A percentile compares a stretch with the other conserved stretches of the same genome.
Evolutionary conservation across 2,888 invertebrate genomes (phyloP).

Genomic region (Pyrgus malvae): DNA sequence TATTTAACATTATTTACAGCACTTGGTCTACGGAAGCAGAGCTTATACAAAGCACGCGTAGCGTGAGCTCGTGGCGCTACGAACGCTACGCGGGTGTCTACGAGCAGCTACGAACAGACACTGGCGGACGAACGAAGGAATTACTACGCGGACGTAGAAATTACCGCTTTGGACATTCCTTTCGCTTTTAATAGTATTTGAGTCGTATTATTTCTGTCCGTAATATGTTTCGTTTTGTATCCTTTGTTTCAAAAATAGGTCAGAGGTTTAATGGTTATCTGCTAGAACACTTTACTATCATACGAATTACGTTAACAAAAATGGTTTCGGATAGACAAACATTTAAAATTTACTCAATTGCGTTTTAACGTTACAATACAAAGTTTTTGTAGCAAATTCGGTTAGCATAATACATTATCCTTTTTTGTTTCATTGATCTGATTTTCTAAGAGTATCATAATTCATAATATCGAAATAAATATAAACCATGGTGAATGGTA

Average conservation of each 20-base stretch:
- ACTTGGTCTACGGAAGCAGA: conserved; percentile 5
- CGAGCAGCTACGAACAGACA: conserved; percentile 19
- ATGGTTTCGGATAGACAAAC: no score
- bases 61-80: conserved; percentile 13
- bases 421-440: no score
- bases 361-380: no score
- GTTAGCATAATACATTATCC: no score
- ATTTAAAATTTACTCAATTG: no score
- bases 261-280: no score
- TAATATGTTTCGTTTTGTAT: background rate
- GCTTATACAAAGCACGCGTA: conserved; percentile 24
- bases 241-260: background rate
- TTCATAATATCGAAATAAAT: no score
- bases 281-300: no score
- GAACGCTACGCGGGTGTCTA: conserved; percentile 27
- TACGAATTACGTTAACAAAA: no score
- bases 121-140: conserved; percentile 3
- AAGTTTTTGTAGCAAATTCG: no score
- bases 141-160: conserved; percentile 7
- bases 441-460: no score
- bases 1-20: conserved; percentile 23
- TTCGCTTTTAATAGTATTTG: conserved; percentile 14
- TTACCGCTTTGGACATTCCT: conserved; percentile 17
- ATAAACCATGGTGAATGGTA: no score
- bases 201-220: background rate